phyloP scores from a whole-genome alignment of 2,888 invertebrate species.

The Anthrax anthrax region DNA sequence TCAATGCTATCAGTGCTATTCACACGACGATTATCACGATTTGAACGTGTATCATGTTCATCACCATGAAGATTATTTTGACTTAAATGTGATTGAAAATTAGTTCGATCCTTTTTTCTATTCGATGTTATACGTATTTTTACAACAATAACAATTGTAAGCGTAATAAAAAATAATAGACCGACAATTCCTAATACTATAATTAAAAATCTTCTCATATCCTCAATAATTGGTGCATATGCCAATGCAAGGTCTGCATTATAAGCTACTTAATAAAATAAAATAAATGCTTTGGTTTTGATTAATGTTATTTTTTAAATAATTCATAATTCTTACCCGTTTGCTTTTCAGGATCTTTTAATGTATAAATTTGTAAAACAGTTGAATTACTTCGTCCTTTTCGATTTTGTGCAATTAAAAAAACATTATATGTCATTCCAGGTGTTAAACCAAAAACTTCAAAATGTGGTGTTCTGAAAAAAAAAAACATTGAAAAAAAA shows the following conservation, averaged over 20 bases:
- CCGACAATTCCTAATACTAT: constrained; percentile 39
- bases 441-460: constrained; percentile 50
- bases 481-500: no score
- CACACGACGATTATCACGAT: constrained; percentile 28
- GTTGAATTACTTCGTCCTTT: constrained; percentile 56
- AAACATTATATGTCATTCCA: constrained; percentile 52
- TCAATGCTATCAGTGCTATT: constrained; percentile 35
- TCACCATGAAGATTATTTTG: constrained; percentile 30
- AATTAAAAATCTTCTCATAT: constrained; percentile 41
- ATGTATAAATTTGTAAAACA: constrained; percentile 51
- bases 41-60: constrained; percentile 30
- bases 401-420: constrained; percentile 52
- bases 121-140: constrained; percentile 36
- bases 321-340: constrained; percentile 38
- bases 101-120: constrained; percentile 32
- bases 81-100: constrained; percentile 30
- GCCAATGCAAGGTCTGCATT: constrained; percentile 29
- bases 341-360: constrained; percentile 58
- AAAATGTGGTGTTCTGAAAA: constrained; percentile 42
- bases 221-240: constrained; percentile 36
- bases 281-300: no score
- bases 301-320: neutral
- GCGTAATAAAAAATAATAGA: constrained; percentile 38
- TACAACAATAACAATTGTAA: constrained; percentile 39
- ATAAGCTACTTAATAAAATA: no score